Base-by-base conservation (phyloP, 1,140 invertebrate species). In the Triops cancriformis region DNA sequence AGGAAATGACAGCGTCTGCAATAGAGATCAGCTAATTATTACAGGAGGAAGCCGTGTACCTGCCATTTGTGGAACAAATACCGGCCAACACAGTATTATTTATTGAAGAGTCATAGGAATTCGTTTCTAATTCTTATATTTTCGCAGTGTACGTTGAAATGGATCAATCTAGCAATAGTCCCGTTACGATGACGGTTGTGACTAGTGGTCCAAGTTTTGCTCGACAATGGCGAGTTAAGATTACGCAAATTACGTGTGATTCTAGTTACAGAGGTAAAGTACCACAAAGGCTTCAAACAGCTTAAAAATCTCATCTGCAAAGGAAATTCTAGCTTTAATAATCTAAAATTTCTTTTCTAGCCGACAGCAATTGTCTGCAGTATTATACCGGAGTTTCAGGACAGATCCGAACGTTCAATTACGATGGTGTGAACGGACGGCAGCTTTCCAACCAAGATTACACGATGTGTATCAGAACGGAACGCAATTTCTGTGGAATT, bases 381-480 rank as follows among this genome's bases (percentile, higher is more conserved):
- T 94, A 93, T 81, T 92, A 88, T 83, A 92, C 90, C 0, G 91
- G 93, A 0, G 90, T 94, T 0, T 90, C 91, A 26, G 94, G 93
- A 0, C 89, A 91, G 75, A 87, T 95, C 7, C 88, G 89, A 12
- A 93, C 92, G 2, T 96, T 93, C 83, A 96, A 96, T 84, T 95
- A 91, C 81, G 92, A 94, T 79, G 87, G 90, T 0, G 85, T 85
- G 0, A 86, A 84, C 1, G 93, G 93, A 0, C 85, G 92, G n/a
- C 93, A 95, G 82, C 85, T 96, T 0, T 93, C 92, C 27, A 95
- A 95, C 84, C 93, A 95, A 82, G 92, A 95, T 82, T 96, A 95
- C 83, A 92, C 92, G 77, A 90, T 94, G 74, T 96, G 94, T 82
- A 88, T 95, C 26, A 85, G 94, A 37, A 91, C 90, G 79, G 94